Evolutionary conservation across 2,113 vertebrate genomes (phyloP), one percentile per base, ranked within the genome.

Genomic region (Hiodon tergisus): DNA sequence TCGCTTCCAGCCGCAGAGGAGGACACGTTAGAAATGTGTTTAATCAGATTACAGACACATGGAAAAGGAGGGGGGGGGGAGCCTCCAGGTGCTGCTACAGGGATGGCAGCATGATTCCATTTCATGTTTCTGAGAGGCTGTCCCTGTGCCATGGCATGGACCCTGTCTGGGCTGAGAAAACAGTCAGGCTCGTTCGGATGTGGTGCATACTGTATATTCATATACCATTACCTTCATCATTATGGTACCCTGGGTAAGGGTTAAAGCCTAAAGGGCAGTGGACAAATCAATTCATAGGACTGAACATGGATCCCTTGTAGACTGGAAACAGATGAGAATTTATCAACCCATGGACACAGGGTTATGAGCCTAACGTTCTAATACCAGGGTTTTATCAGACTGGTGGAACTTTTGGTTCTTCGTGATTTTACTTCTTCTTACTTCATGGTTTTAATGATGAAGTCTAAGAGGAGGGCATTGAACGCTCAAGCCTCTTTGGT

Each of bases 391-490:
- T 74, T 65, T 48, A 59, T 78, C 76, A 83, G 83, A 78, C 79
- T 69, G 73, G 60, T 51, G 73, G 75, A 77, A 76, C 78, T 85
- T 81, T 69, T 31, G 31, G 31, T 31, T 31, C 31, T 31, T 31
- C 31, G 2, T 31, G 31, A 31, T 31, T 31, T 31, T 31, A 31
- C 31, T 31, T 31, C 31, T 31, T 31, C 31, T 31, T 31, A 31
- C 31, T 31, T 31, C 31, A 31, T 31, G 73, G 77, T 81, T 86
- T 88, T 86, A 86, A 85, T 85, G 82, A 82, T 87, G 77, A 80
- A 77, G 74, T 78, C 83, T 82, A 77, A 84, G 82, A 83, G 75
- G 67, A 53, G 77, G 71, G 81, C 69, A 76, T 83, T 78, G 81
- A 88, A 88, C 78, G 74, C 81, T 78, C 74, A 76, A 79, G 77